Conservation (phyloP, 2,797 vertebrate genomes). For the Chiloscyllium punctatum region DNA sequence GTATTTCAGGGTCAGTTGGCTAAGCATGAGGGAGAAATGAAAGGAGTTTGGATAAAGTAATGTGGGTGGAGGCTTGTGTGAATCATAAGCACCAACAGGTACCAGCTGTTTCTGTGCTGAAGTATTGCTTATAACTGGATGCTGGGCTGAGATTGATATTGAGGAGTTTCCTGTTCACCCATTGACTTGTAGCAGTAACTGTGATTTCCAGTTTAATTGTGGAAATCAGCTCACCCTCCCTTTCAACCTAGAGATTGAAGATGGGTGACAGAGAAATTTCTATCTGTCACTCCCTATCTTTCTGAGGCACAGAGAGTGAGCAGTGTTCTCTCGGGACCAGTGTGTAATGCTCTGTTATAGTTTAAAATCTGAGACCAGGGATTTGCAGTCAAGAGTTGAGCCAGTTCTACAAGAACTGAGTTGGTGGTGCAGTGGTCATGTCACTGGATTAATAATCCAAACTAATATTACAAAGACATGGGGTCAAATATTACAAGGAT, state of each 20-base stretch:
- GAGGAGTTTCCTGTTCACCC: not conserved
- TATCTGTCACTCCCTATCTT: not conserved
- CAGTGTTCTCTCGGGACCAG: not conserved
- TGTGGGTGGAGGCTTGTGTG: not conserved
- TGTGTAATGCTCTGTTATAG: not conserved
- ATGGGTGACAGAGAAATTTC: not conserved
- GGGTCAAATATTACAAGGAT: too few relatives aligned
- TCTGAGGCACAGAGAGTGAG: not conserved
- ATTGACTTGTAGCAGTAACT: not conserved
- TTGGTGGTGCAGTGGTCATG: too few relatives aligned
- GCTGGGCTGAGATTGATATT: not conserved
- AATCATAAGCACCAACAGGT: not conserved
- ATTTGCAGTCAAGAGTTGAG: not conserved
- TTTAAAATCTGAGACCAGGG: not conserved
- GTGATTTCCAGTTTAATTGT: too few relatives aligned
- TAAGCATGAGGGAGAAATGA: not conserved
- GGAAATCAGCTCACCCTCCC: too few relatives aligned
- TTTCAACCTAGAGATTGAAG: too few relatives aligned
- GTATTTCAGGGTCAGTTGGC: not conserved
- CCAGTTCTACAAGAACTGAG: not conserved
- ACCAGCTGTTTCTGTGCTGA: not conserved
- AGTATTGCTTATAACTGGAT: too few relatives aligned
- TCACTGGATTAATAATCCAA: too few relatives aligned
- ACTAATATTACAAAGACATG: too few relatives aligned
- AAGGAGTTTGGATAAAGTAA: not conserved